Conservation (phyloP, 2,113 vertebrate species). For the Phyllopteryx taeniolatus region DNA sequence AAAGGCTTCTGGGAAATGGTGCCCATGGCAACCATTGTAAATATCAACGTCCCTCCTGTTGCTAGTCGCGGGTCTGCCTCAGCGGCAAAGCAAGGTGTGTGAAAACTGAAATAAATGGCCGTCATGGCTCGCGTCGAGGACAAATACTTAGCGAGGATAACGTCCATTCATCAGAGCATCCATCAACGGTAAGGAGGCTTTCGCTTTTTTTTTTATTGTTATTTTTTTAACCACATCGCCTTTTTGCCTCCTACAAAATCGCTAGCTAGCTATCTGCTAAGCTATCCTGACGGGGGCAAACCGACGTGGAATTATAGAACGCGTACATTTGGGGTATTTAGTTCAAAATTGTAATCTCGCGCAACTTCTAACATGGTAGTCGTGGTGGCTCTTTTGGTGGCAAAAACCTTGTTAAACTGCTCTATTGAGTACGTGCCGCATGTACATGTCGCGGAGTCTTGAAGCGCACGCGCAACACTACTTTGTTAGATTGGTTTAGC, state of each 20-base stretch:
- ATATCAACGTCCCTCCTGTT: constrained; percentile 31
- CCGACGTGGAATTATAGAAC: not conserved
- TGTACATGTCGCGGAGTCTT: not conserved
- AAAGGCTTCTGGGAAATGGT: constrained; percentile 67
- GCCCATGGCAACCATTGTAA: constrained; percentile 69
- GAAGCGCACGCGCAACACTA: not conserved
- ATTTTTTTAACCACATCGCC: not conserved
- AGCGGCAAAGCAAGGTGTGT: constrained; percentile 7
- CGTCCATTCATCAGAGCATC: constrained; percentile 58
- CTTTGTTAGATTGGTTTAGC: not conserved
- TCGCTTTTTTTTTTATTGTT: not conserved
- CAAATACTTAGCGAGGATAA: constrained; percentile 62
- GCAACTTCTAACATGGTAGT: not conserved
- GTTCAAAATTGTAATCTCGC: not conserved
- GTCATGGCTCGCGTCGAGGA: constrained; percentile 42
- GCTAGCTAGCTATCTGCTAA: constrained; percentile 15
- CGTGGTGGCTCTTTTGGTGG: no score
- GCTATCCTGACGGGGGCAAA: not conserved
- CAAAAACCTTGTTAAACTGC: no score
- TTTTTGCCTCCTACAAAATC: not conserved
- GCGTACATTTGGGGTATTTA: not conserved
- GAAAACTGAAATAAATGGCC: constrained; percentile 16
- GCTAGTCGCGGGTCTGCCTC: not conserved
- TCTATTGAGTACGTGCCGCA: not conserved
- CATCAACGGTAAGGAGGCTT: constrained; percentile 51